Evolutionary conservation across 2,888 invertebrate species (phyloP).

Genomic region (Anthophora plumipes): DNA sequence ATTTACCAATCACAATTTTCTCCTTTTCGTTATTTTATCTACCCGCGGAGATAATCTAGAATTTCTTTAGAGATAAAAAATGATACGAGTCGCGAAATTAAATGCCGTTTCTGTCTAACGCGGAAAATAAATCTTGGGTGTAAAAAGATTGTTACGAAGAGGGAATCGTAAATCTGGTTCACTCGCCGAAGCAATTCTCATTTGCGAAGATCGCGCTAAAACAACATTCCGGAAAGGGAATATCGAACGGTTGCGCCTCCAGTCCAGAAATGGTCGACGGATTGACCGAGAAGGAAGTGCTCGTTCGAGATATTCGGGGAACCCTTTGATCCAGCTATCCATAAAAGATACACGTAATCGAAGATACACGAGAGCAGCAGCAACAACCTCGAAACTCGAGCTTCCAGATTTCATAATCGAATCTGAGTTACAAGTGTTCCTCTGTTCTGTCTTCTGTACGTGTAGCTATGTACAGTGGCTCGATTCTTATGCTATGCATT

Average conservation of each 20-base stretch:
- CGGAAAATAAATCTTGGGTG: constrained; percentile 50
- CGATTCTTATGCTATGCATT: not conserved
- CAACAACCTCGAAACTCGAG: not conserved
- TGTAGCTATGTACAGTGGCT: not conserved
- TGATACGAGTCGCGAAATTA: constrained; percentile 20
- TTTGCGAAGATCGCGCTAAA: constrained; percentile 34
- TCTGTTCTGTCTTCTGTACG: too few species aligned
- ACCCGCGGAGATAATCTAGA: too few species aligned
- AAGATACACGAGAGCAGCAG: not conserved
- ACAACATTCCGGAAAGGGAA: constrained; percentile 14
- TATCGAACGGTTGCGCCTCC: not conserved
- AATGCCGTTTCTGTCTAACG: constrained; percentile 38
- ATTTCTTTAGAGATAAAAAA: too few species aligned
- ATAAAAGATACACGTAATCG: not conserved
- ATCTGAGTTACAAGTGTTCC: too few species aligned
- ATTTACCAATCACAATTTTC: too few species aligned
- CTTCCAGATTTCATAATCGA: too few species aligned
- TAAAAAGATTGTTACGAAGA: constrained; percentile 54
- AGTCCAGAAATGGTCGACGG: constrained; percentile 5
- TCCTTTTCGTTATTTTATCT: too few species aligned
- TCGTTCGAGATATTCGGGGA: not conserved
- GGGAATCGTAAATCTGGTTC: constrained; percentile 53
- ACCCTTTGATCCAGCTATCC: constrained; percentile 7
- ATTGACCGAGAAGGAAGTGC: not conserved
- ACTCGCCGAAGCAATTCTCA: constrained; percentile 43